Base-by-base conservation (phyloP, 2,113 vertebrate genomes). In the Drymodes brunneopygia region DNA sequence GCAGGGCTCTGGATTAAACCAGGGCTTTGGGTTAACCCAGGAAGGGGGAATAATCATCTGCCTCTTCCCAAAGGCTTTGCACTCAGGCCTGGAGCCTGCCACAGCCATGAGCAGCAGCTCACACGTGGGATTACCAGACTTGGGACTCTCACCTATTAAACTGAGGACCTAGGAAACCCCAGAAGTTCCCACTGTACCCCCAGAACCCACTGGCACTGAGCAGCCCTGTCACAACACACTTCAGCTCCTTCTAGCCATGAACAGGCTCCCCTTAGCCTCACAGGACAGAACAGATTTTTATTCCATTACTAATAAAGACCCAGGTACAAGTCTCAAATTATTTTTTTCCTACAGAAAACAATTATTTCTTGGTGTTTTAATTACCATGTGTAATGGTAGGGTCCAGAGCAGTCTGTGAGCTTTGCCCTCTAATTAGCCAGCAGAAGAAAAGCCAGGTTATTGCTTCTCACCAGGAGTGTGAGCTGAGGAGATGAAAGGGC, bases 371-470 rank as follows among this genome's bases (percentile, higher is more conserved):
- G 40, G 67, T 94, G 90, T 27, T 94, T 93, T 95, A 96, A 97
- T 97, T 96, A 96, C 93, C 45, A 40, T 7, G 27, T 88, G 19
- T 67, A 93, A 97, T 87, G 47, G 16, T 54, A 79, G 62, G 62
- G 84, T 83, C 67, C 69, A 66, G 79, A 61, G 38, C 1, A 94
- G 79, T 31, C 72, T 12, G 4, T 67, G 95, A 96, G 90, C 90
- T 93, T 88, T 97, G 93, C 93, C 94, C 94, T 93, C 92, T 95
- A 93, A 95, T 96, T 95, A 95, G 54, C 35, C 92, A 85, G 92
- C 65, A 86, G 82, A 95, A 95, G 90, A 93, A 94, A 95, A 97
- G 71, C 36, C 81, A 83, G 85, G 90, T 95, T 95, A 97, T 75
- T 95, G 82, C 72, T 95, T 91, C 94, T 88, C 86, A 75, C 60